Evolutionary conservation across 2,888 invertebrate genomes (phyloP).

Genomic region (Bellardia pandia): DNA sequence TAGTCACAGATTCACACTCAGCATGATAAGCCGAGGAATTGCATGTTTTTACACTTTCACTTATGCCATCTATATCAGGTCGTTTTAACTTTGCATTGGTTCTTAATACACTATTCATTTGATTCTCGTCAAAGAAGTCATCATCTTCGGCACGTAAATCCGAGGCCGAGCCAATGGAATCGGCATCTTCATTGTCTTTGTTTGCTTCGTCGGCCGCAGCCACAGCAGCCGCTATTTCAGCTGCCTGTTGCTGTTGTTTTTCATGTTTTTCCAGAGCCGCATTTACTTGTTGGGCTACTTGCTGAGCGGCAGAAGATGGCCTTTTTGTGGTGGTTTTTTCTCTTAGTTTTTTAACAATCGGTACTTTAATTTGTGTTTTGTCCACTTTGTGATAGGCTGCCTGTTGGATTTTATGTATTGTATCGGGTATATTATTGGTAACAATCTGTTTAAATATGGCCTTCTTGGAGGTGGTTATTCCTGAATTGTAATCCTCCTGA

Average conservation of each 20-base stretch:
- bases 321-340: constrained; percentile 82
- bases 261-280: constrained; percentile 74
- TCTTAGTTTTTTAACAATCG: constrained; percentile 85
- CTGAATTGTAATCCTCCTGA: constrained; percentile 79
- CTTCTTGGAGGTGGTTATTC: constrained; percentile 78
- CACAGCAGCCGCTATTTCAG: constrained; percentile 73
- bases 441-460: constrained; percentile 84
- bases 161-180: constrained; percentile 90
- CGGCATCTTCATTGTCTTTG: constrained; percentile 86
- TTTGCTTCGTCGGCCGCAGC: constrained; percentile 74
- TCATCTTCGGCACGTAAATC: constrained; percentile 87
- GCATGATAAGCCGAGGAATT: constrained; percentile 89
- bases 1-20: constrained; percentile 89
- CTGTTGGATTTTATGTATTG: constrained; percentile 84
- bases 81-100: constrained; percentile 78
- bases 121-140: constrained; percentile 84
- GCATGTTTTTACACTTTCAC: constrained; percentile 88
- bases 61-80: constrained; percentile 85
- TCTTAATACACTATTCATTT: constrained; percentile 76
- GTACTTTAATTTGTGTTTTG: constrained; percentile 82
- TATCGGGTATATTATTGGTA: constrained; percentile 86
- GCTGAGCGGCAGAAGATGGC: constrained; percentile 80
- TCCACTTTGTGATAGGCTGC: constrained; percentile 85
- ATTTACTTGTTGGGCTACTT: constrained; percentile 79
- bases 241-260: constrained; percentile 76